Evolutionary conservation across 2,888 invertebrate species (phyloP).

Genomic region (Leucozona laternaria): DNA sequence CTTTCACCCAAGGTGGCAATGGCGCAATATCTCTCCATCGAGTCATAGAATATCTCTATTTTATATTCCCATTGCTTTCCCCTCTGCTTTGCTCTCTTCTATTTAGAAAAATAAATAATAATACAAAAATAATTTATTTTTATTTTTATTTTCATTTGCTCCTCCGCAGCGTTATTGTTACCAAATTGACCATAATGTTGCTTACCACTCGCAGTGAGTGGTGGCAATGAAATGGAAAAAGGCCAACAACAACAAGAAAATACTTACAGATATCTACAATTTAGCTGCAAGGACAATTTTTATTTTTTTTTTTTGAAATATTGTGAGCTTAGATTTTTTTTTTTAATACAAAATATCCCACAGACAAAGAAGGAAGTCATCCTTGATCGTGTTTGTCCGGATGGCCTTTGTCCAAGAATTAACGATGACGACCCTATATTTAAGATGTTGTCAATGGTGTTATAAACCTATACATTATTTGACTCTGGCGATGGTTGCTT

Average conservation of each 20-base stretch:
- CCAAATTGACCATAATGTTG: slow-evolving; percentile 65
- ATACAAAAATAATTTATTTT: slow-evolving; percentile 46
- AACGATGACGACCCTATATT: slow-evolving; percentile 40
- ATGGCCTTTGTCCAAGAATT: not conserved
- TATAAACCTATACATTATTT: slow-evolving; percentile 15
- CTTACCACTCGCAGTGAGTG: slow-evolving; percentile 16
- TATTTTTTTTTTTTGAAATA: not conserved
- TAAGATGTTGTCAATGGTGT: slow-evolving; percentile 56
- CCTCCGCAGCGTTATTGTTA: slow-evolving; percentile 47
- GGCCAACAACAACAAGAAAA: slow-evolving; percentile 14
- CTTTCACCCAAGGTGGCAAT: slow-evolving; percentile 52
- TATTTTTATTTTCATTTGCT: slow-evolving; percentile 52
- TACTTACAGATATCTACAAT: not conserved
- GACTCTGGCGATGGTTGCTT: slow-evolving; percentile 5
- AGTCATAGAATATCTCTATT: slow-evolving; percentile 31
- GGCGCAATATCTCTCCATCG: slow-evolving; percentile 1
- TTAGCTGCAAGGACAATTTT: slow-evolving; percentile 18
- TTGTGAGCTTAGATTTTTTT: slow-evolving; percentile 38
- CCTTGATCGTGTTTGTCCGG: not conserved
- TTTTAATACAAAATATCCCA: not conserved
- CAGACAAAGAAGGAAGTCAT: slow-evolving; percentile 27
- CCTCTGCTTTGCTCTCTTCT: not conserved
- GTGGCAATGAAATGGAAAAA: slow-evolving; percentile 44
- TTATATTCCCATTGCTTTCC: not conserved
- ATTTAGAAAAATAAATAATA: slow-evolving; percentile 45